Percentiles rank a stretch among this genome's conserved stretches.
Conservation (phyloP, 2,888 invertebrate species). For the Cryptocheilus praepositus region DNA sequence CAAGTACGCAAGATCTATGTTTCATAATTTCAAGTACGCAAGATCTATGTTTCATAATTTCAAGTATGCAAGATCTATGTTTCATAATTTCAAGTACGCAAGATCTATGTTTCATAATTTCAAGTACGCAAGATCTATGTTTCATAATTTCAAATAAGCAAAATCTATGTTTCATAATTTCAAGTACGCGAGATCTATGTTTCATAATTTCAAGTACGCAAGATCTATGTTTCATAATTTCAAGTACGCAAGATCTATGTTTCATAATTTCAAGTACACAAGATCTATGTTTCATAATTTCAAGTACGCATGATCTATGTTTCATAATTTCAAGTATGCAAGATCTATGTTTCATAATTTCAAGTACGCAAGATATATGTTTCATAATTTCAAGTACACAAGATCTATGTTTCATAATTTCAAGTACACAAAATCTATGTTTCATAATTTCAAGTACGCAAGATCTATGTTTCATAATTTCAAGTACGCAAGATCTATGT, state of each 20-base stretch:
- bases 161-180: slow-evolving; percentile 67
- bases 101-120: background rate
- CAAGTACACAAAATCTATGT: background rate
- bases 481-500: background rate
- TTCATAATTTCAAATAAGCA: background rate
- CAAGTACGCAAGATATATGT: background rate
- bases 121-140: background rate
- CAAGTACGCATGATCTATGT: background rate
- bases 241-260: background rate
- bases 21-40: background rate
- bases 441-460: background rate
- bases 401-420: background rate
- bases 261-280: background rate
- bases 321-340: background rate
- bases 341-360: background rate
- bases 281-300: background rate
- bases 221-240: background rate
- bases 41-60: background rate
- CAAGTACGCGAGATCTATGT: background rate
- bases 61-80: background rate
- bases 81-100: background rate
- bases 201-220: background rate
- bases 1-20: background rate
- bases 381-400: background rate
- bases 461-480: background rate